Evolutionary conservation across 2,888 invertebrate genomes (phyloP).

Genomic region (Luffia ferchaultella): DNA sequence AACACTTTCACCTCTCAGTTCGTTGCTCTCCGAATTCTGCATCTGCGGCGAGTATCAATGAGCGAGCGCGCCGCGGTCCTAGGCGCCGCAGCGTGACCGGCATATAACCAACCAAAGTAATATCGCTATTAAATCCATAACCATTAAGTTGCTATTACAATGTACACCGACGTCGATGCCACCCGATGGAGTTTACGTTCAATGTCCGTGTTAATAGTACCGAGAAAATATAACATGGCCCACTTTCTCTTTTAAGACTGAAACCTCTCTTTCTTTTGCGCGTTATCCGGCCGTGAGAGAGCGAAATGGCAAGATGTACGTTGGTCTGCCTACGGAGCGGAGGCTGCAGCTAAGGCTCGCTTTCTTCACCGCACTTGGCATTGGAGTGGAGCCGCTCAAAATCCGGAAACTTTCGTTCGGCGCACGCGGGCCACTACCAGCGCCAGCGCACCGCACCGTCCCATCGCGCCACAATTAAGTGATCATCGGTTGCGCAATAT

Average conservation of each 20-base stretch:
- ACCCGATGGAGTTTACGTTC: conserved; percentile 56
- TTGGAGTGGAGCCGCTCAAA: conserved; percentile 54
- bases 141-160: conserved; percentile 4
- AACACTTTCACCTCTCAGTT: conserved; percentile 60
- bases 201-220: conserved; percentile 60
- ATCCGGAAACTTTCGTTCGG: conserved; percentile 64
- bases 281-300: conserved; percentile 25
- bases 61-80: conserved; percentile 16
- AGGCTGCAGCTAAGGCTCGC: conserved; percentile 44
- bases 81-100: too few relatives aligned
- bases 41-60: conserved; percentile 27
- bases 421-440: conserved; percentile 16
- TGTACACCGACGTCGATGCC: conserved; percentile 22
- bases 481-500: conserved; percentile 34
- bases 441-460: conserved; percentile 10
- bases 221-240: conserved; percentile 62
- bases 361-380: conserved; percentile 64
- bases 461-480: conserved; percentile 36
- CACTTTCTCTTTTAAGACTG: conserved; percentile 64
- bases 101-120: too few relatives aligned
- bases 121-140: neutral
- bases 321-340: conserved; percentile 26
- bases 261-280: conserved; percentile 44
- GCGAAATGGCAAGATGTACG: conserved; percentile 41
- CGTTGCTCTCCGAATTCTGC: conserved; percentile 61